Evolutionary conservation across 64 coral and sea anemone species (phyloP).

Genomic region (Pocillopora damicornis): DNA sequence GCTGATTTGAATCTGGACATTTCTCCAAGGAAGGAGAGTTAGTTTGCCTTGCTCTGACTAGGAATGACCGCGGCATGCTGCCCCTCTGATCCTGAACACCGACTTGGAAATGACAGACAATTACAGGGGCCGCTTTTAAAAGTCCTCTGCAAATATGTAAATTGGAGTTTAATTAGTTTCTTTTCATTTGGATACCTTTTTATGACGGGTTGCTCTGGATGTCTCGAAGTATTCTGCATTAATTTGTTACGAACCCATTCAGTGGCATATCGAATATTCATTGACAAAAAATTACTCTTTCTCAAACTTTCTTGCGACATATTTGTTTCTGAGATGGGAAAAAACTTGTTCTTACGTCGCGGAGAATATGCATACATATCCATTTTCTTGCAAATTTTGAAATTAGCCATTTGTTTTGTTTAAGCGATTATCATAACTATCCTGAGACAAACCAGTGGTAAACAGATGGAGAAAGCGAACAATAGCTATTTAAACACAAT

Average conservation of each 20-base stretch:
- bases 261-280: neutral
- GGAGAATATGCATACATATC: neutral
- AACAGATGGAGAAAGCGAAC: slow-evolving; percentile 32
- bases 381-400: slow-evolving; percentile 44
- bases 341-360: neutral
- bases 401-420: slow-evolving; percentile 46
- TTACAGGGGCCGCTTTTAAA: slow-evolving; percentile 43
- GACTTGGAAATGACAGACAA: slow-evolving; percentile 36
- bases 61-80: slow-evolving; percentile 43
- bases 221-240: neutral
- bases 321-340: neutral
- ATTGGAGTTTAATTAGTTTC: slow-evolving; percentile 44
- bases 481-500: slow-evolving; percentile 39
- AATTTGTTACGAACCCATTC: neutral
- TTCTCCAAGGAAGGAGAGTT: neutral
- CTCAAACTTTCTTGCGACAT: neutral
- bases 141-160: slow-evolving; percentile 42
- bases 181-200: slow-evolving; percentile 40
- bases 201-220: neutral
- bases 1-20: neutral
- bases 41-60: slow-evolving; percentile 16
- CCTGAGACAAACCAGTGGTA: slow-evolving; percentile 36
- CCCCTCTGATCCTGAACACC: slow-evolving; percentile 14
- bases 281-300: neutral
- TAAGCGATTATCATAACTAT: slow-evolving; percentile 41